phyloP scores from a whole-genome alignment of 2,113 vertebrate species.

The Antechinus stuartii region DNA sequence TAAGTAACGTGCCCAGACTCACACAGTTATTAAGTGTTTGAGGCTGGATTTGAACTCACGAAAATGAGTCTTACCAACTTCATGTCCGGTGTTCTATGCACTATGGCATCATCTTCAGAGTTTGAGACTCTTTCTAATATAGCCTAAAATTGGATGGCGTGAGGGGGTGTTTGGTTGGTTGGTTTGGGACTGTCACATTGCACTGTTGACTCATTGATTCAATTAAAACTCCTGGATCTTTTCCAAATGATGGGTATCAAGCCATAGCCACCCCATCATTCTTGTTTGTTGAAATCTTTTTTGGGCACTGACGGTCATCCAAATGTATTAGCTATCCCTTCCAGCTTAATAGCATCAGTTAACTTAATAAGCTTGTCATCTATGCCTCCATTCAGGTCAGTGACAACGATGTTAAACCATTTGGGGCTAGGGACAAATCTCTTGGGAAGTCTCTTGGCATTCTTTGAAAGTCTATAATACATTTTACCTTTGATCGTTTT shows the following conservation, averaged over 20 bases:
- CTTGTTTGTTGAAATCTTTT: background rate
- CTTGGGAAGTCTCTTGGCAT: background rate
- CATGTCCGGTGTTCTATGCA: background rate
- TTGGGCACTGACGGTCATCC: background rate
- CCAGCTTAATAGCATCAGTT: background rate
- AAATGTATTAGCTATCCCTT: background rate
- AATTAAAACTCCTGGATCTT: background rate
- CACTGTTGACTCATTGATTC: constrained; percentile 25
- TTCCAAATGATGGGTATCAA: background rate
- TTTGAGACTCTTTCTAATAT: background rate
- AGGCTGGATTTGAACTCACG: background rate
- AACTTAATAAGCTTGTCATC: background rate
- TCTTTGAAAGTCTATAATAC: background rate
- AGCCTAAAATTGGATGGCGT: background rate
- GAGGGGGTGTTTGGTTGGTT: too few species aligned
- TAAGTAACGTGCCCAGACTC: background rate
- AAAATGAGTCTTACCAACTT: background rate
- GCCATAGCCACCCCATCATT: background rate
- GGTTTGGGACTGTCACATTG: background rate
- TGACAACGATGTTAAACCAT: background rate
- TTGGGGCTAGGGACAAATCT: background rate
- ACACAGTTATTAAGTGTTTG: background rate
- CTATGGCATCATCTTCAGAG: background rate
- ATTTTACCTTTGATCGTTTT: background rate
- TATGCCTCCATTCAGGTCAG: background rate